Percentiles rank a stretch among this genome's conserved stretches.
Conservation (phyloP, 2,113 vertebrate species). For the Protobothrops mucrosquamatus region DNA sequence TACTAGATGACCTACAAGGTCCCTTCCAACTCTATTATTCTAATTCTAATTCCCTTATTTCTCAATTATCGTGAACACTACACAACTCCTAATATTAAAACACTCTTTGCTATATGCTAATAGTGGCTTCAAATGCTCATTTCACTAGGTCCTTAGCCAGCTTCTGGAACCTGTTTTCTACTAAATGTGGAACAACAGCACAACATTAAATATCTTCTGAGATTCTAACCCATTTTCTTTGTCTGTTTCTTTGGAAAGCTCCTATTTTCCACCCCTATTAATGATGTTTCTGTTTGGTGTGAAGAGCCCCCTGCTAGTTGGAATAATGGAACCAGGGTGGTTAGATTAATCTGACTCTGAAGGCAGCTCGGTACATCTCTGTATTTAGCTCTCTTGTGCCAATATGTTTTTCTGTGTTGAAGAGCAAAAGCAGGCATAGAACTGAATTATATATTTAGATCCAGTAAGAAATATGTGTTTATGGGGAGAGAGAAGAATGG, state of each 20-base stretch:
- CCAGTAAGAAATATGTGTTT: not conserved
- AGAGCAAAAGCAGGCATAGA: not conserved
- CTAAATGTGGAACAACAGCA: not conserved
- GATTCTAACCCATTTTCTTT: not conserved
- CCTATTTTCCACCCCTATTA: not conserved
- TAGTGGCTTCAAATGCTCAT: not conserved
- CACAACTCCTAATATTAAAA: not conserved
- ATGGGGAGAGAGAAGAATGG: not conserved
- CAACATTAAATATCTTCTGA: not conserved
- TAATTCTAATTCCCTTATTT: not conserved
- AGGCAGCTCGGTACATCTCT: not conserved
- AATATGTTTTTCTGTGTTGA: not conserved
- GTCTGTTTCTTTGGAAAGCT: not conserved
- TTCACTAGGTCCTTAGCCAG: not conserved
- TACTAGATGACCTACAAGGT: too few relatives aligned
- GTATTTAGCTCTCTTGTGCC: constrained; percentile 15
- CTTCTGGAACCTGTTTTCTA: not conserved
- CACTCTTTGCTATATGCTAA: not conserved
- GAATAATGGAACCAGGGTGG: not conserved
- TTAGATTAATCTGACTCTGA: not conserved
- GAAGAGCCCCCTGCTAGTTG: not conserved
- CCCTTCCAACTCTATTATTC: too few relatives aligned
- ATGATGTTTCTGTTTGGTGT: not conserved
- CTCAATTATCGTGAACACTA: not conserved
- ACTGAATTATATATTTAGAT: not conserved